Evolutionary conservation across 2,888 invertebrate species (phyloP), one percentile per base, ranked within the genome.

Genomic region (Bellardia bayeri): DNA sequence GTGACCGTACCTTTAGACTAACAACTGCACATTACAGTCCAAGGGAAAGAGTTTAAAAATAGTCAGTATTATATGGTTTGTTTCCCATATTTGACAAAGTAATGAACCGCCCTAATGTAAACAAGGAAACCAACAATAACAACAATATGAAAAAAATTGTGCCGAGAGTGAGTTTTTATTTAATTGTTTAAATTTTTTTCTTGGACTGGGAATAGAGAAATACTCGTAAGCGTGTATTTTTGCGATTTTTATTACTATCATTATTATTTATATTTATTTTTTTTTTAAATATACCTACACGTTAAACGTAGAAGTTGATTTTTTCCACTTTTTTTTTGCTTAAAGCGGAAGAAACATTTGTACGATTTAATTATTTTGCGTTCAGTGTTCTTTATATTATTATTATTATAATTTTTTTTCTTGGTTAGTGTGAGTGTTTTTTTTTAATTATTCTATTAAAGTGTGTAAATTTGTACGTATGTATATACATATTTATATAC

Each of bases 321-420:
- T 75, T 49, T 66, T 74, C 56, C 54, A 37, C 37, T 68, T 66
- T 30, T 49, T 81, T 82, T 61, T 74, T n/a, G 6, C n/a, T 56
- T 61, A 83, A 76, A 63, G 69, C 82, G 82, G 82, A 83, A 83
- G 82, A 71, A 86, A 69, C 40, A 58, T 61, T 64, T 69, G 45
- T 68, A 68, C 80, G 63, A 76, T 69, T 76, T 64, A 76, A 66
- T 56, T 76, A 78, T 78, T 79, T 78, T 84, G 78, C 76, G 64
- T 83, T 78, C 69, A 68, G 78, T 71, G 84, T 72, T 84, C 78
- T 64, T 84, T 69, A 23, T 56, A 7, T 51, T 51, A n/a, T 23
- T 23, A 8, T 9, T 56, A 23, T 30, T 72, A 23, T 2, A n/a
- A 9, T 56, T 56, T 16, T 37, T n/a, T 16, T 64, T 58, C 66